Base-by-base conservation (phyloP, 2,888 invertebrate genomes). In the Villa cingulata region DNA sequence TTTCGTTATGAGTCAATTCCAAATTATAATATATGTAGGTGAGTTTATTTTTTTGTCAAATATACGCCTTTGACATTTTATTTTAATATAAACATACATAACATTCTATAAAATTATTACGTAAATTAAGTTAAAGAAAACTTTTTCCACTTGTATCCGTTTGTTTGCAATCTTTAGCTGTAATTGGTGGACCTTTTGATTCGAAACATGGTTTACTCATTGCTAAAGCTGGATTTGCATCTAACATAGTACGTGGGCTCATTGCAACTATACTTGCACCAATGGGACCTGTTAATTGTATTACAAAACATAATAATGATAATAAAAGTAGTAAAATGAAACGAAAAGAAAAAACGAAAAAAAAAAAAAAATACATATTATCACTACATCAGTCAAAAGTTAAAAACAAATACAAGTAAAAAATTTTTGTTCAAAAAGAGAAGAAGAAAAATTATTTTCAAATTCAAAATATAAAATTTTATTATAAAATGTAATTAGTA, bases 191-290 rank as follows among this genome's bases (percentile, higher is more conserved):
- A 48, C 55, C 54, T 55, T 54, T 56, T 40, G 64, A 62, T 53
- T 68, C 67, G 58, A 69, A 68, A 48, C 58, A 61, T 40, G 70
- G 69, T 58, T 69, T 70, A 51, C 61, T 59, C 67, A 69, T 67
- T 49, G 66, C 66, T 59, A 69, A 54, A 45, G 68, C 70, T 51
- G 68, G 69, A 64, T 68, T 70, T 47, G 66, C 53, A 52, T 68
- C 67, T 44, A 70, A 53, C 62, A 69, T 62, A 39, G 66, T 68
- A 53, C 67, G 60, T 50, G 69, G 70, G 62, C 67, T 67, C 61
- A 69, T 66, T 54, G 69, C 69, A 48, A 69, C 65, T 54, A 69
- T 70, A 57, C 69, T 68, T 54, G 69, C 69, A 57, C 69, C 69
- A 57, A 69, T 61, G 27, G 69, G 69, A 65, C 68, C 68, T 68